A percentile compares a stretch with the other conserved stretches of the same genome.
Evolutionary conservation across 2,888 invertebrate species (phyloP).

Genomic region (Agonopterix subpropinquella): DNA sequence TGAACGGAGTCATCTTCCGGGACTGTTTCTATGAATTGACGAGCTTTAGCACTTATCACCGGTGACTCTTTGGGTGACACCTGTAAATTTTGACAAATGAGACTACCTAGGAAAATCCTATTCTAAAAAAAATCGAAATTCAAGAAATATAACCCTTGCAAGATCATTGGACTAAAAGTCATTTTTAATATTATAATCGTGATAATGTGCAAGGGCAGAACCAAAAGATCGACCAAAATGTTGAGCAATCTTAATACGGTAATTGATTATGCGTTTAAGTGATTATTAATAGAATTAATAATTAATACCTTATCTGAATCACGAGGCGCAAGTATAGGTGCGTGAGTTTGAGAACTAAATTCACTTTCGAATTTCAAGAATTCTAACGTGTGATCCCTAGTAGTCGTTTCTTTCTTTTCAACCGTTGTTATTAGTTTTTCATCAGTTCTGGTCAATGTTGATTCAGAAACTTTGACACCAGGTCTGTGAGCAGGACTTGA

Average conservation of each 20-base stretch:
- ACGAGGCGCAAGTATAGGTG: slow-evolving; percentile 20
- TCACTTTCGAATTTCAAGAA: slow-evolving; percentile 59
- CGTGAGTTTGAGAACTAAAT: slow-evolving; percentile 46
- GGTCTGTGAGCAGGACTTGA: slow-evolving; percentile 56
- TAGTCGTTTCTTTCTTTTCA: slow-evolving; percentile 20
- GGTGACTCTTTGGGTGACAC: slow-evolving; percentile 63
- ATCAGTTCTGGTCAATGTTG: slow-evolving; percentile 23
- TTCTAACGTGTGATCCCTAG: slow-evolving; percentile 43
- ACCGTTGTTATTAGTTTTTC: slow-evolving; percentile 24
- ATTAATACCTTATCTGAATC: slow-evolving; percentile 47
- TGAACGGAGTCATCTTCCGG: slow-evolving; percentile 73
- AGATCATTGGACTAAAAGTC: too few relatives aligned
- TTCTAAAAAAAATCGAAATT: neutral
- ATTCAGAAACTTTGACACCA: slow-evolving; percentile 30
- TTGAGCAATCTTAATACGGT: too few relatives aligned
- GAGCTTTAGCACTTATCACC: slow-evolving; percentile 69
- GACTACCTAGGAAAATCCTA: too few relatives aligned
- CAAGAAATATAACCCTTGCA: too few relatives aligned
- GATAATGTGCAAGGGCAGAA: too few relatives aligned
- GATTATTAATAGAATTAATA: neutral
- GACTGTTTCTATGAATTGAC: slow-evolving; percentile 73
- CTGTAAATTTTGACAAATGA: slow-evolving; percentile 18
- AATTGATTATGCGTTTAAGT: too few relatives aligned
- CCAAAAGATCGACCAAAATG: too few relatives aligned
- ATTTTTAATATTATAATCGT: too few relatives aligned